Evolutionary conservation across 2,888 invertebrate species (phyloP).

Genomic region (Buathra laborator): DNA sequence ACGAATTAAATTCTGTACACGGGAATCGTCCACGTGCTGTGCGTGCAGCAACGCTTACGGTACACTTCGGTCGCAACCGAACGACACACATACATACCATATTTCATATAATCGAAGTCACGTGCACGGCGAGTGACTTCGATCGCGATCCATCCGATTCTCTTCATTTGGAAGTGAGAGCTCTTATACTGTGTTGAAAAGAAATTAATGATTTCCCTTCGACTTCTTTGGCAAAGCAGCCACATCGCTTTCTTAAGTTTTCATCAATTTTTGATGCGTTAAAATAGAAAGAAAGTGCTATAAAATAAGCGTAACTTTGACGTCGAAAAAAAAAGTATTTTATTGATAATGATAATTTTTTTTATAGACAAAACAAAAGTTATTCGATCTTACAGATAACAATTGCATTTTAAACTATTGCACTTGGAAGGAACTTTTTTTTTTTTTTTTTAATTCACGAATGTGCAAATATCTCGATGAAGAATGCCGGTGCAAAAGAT

Average conservation of each 20-base stretch:
- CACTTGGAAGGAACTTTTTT: too few relatives aligned
- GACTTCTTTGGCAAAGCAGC: too few relatives aligned
- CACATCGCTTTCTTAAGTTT: too few relatives aligned
- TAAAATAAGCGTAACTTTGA: too few relatives aligned
- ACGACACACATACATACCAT: constrained; percentile 45
- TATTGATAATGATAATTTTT: too few relatives aligned
- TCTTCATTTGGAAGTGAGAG: constrained; percentile 52
- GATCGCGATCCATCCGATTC: constrained; percentile 30
- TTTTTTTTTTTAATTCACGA: too few relatives aligned
- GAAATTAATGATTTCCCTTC: constrained; percentile 46
- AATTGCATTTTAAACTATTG: too few relatives aligned
- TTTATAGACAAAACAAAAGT: too few relatives aligned
- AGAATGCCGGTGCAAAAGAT: constrained; percentile 4
- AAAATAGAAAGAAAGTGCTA: too few relatives aligned
- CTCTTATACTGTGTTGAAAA: background rate
- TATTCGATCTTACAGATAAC: too few relatives aligned
- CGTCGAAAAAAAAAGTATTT: too few relatives aligned
- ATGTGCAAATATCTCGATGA: background rate
- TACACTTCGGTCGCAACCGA: constrained; percentile 14
- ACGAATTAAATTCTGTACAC: constrained; percentile 50
- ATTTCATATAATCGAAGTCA: constrained; percentile 57
- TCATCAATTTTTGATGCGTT: too few relatives aligned
- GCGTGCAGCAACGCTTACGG: constrained; percentile 52
- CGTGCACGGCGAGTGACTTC: constrained; percentile 23
- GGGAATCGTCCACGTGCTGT: constrained; percentile 50